phyloP scores from a whole-genome alignment of 2,797 vertebrate genomes.

The Tauraco hartlaubi region DNA sequence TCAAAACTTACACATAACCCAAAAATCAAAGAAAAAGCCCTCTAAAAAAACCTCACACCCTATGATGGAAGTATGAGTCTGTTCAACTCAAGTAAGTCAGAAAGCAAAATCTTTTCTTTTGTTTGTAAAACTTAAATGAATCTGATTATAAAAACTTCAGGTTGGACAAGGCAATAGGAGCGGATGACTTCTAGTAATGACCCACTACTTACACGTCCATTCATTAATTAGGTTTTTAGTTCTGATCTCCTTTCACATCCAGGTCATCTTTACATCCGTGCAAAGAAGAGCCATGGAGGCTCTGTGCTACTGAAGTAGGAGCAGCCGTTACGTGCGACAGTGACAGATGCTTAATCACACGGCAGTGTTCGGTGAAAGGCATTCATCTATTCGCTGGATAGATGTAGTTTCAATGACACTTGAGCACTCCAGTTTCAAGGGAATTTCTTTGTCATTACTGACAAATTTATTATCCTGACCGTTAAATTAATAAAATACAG shows the following conservation, averaged over 20 bases:
- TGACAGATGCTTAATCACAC: constrained; percentile 67
- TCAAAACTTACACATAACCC: background rate
- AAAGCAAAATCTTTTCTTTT: background rate
- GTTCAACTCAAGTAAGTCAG: background rate
- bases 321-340: background rate
- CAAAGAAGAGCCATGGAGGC: background rate
- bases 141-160: background rate
- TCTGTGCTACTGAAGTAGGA: background rate
- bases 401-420: constrained; percentile 70
- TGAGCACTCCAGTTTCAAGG: constrained; percentile 33
- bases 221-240: background rate
- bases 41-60: background rate
- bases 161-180: background rate
- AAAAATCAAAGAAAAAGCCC: background rate
- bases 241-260: background rate
- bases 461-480: constrained; percentile 67
- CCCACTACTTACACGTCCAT: background rate
- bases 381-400: constrained; percentile 70
- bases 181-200: background rate
- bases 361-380: background rate
- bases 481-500: constrained; percentile 43
- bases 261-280: background rate
- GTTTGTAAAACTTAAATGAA: background rate
- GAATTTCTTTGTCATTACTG: constrained; percentile 68
- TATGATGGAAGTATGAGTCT: background rate